Conservation (phyloP, 1,140 invertebrate genomes). For the Plectus sambesii region DNA sequence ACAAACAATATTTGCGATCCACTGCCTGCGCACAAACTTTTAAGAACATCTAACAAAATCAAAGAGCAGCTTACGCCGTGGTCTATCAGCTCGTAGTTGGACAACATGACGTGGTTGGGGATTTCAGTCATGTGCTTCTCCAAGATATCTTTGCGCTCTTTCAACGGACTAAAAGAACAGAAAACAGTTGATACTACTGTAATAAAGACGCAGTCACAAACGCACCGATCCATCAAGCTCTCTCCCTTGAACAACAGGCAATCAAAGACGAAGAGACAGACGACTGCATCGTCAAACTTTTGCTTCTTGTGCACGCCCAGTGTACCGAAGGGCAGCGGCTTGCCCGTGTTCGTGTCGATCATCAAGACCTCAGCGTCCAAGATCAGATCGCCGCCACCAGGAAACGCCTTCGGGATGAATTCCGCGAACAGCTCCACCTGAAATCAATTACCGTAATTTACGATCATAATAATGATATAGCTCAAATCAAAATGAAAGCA, state of each 20-base stretch:
- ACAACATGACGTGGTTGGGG: slow-evolving; percentile 71
- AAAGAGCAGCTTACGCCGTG: slow-evolving; percentile 44
- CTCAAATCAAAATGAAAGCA: slow-evolving; percentile 3
- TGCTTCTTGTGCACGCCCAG: slow-evolving; percentile 77
- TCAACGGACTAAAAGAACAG: slow-evolving; percentile 55
- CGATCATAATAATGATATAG: slow-evolving; percentile 7
- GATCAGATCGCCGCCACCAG: slow-evolving; percentile 69
- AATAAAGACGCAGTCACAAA: slow-evolving; percentile 2
- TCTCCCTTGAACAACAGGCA: slow-evolving; percentile 80
- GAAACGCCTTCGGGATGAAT: slow-evolving; percentile 76
- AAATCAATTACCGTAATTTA: slow-evolving; percentile 18
- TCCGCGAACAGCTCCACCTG: slow-evolving; percentile 65
- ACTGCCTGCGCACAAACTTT: too few species aligned
- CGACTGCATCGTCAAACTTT: slow-evolving; percentile 70
- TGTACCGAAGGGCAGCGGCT: slow-evolving; percentile 80
- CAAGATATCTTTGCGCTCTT: slow-evolving; percentile 63
- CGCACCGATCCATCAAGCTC: slow-evolving; percentile 64
- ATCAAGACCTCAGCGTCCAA: slow-evolving; percentile 82
- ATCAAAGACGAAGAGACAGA: slow-evolving; percentile 84
- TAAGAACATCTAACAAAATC: too few species aligned
- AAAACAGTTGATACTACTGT: slow-evolving; percentile 8
- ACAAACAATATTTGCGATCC: too few species aligned
- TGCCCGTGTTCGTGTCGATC: slow-evolving; percentile 67
- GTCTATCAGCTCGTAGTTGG: slow-evolving; percentile 65
- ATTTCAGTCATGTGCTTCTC: slow-evolving; percentile 70